Base-by-base conservation (phyloP, 2,888 invertebrate species). In the Leptinotarsa juncta region DNA sequence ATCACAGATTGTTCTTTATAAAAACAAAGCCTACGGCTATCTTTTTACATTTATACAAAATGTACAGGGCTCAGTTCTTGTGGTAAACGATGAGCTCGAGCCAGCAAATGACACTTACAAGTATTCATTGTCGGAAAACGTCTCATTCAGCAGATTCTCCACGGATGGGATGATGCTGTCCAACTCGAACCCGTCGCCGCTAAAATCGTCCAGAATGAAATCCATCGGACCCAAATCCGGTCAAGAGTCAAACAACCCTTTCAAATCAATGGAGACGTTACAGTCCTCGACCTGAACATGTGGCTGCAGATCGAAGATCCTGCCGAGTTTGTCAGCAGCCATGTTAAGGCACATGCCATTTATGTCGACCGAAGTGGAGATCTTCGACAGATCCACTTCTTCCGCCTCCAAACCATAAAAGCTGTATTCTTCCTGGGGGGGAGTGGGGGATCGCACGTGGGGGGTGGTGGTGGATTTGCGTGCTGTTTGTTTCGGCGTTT, bases 281-380 rank as follows among this genome's bases (percentile, higher is more conserved):
- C 85, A 83, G 76, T 91, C 90, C 66, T 85, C 81, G 51, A 92
- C 82, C 23, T 87, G 65, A 15, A 92, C 89, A 73, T 80, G 82
- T 1, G 91, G 90, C 73, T 90, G 86, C 65, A 92, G 88, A 69
- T 91, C 88, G 15, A 91, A 86, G 7, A 91, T 84, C 72, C 89
- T 89, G 51, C 88, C 88, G 55, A 92, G 85, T 72, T 90, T 89
- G 15, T 88, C 86, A 66, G 91, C 88, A 14, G 89, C 89, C 75
- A 90, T 87, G 72, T 86, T 87, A 82, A 91, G 88, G 75, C 87
- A 85, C 16, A 88, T 88, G n/a, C 90, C 90, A 50, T 89, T 89
- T 68, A 91, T 87, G 0, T 90, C 88, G 86, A 92, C 89, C 0
- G 88, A 86, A 0, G 91, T 90, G 3, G 87, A 90, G 1, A 92